Evolutionary conservation across 2,797 vertebrate species (phyloP).

Genomic region (Cyprinella venusta): DNA sequence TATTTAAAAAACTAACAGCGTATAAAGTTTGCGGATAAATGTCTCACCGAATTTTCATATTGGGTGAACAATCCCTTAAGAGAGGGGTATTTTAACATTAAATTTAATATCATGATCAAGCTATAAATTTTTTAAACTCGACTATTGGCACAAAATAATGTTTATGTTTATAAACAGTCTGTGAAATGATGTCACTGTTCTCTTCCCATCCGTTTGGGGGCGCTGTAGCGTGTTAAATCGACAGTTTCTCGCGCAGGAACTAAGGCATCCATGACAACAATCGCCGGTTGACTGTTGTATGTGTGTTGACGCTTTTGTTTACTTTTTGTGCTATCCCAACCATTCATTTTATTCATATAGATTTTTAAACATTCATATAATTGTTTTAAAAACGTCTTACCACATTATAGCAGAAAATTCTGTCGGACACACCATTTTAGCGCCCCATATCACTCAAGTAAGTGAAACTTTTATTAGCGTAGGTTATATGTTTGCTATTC

Average conservation of each 20-base stretch:
- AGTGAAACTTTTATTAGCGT: slow-evolving; percentile 37
- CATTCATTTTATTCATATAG: background rate
- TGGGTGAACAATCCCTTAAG: background rate
- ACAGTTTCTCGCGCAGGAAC: slow-evolving; percentile 28
- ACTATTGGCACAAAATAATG: no score
- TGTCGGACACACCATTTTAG: background rate
- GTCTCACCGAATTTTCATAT: no score
- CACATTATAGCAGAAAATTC: background rate
- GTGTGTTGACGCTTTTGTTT: slow-evolving; percentile 54
- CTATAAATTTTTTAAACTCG: no score
- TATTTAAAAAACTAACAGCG: background rate
- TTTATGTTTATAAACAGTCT: no score
- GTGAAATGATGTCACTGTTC: background rate
- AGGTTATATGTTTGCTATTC: background rate
- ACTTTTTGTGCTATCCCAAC: background rate
- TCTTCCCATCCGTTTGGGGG: slow-evolving; percentile 15
- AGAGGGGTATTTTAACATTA: background rate
- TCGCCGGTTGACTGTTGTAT: slow-evolving; percentile 52
- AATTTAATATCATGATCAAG: no score
- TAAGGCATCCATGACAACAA: slow-evolving; percentile 45
- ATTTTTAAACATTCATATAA: background rate
- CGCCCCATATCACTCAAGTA: slow-evolving; percentile 27
- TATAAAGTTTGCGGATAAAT: background rate
- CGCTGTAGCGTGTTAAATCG: background rate
- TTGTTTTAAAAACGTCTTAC: background rate